Base-by-base conservation (phyloP, 2,797 vertebrate species). In the Crocodylus rhombifer region DNA sequence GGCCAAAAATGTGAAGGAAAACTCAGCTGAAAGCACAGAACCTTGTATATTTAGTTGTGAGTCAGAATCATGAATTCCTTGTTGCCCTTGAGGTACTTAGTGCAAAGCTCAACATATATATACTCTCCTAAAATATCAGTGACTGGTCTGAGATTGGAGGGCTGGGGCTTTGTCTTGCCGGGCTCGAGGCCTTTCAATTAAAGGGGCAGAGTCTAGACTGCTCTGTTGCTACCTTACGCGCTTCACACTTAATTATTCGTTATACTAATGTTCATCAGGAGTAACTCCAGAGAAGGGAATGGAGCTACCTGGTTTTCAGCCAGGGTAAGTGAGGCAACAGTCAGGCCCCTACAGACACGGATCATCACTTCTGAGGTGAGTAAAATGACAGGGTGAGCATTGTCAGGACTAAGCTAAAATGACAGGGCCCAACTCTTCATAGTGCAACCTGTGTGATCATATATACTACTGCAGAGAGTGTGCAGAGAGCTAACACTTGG, bases 1-100 rank as follows among this genome's bases (percentile, higher is more conserved):
- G 63, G 33, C 64, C 17, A 81, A 77, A 58, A 17, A 3, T 1
- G 14, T 10, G 12, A 91, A 33, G 7, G 63, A 23, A 91, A 83
- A 42, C 71, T 87, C 91, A 87, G n/a, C 80, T 90, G 84, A 97
- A 95, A 90, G 94, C 92, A 89, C 82, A 30, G 64, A 81, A 71
- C 60, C 81, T 80, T 91, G 80, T 84, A 92, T 51, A 42, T 85
- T 65, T 36, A 36, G 33, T 36, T 57, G 0, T 95, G 95, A 95
- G 87, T 96, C 95, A 92, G 77, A 67, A 76, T 69, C 95, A 78
- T 64, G 91, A 73, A 88, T 75, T 42, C 42, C 81, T 86, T 67
- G 79, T 80, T 91, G 69, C 18, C 69, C 71, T 75, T 0, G 28
- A 77, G 86, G 51, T 76, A 91, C 65, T 77, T 87, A 65, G 0